Conservation (phyloP, 1,140 invertebrate genomes). For the Aricia agestis region DNA sequence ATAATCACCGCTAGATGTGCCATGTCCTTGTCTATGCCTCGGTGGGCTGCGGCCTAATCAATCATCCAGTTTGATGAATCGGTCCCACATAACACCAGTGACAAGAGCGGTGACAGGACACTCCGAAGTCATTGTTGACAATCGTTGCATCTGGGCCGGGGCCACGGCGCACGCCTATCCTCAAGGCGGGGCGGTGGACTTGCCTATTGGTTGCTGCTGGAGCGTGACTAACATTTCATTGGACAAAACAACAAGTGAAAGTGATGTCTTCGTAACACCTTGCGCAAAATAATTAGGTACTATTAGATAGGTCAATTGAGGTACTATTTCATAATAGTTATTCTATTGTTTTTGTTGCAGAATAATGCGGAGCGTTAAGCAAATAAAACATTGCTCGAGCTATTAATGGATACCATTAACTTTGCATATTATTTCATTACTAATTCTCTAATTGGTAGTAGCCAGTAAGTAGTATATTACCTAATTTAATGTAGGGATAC, state of each 20-base stretch:
- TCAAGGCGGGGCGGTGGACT: conserved; percentile 58
- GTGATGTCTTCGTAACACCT: conserved; percentile 57
- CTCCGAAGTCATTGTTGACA: neutral
- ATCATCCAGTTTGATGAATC: neutral
- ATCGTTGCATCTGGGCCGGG: conserved; percentile 40
- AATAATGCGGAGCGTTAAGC: neutral
- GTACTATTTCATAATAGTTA: conserved; percentile 30
- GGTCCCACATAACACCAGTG: neutral
- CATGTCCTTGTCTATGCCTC: too few relatives aligned
- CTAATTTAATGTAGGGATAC: too few relatives aligned
- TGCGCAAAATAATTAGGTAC: conserved; percentile 54
- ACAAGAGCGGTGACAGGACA: neutral
- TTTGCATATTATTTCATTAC: neutral
- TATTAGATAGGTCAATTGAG: conserved; percentile 43
- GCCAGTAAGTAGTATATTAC: too few relatives aligned
- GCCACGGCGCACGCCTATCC: conserved; percentile 56
- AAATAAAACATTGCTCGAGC: conserved; percentile 2
- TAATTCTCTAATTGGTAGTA: too few relatives aligned
- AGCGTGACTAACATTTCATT: conserved; percentile 70
- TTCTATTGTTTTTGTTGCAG: conserved; percentile 26
- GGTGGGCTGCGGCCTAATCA: neutral
- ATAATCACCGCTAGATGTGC: neutral
- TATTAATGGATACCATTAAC: neutral
- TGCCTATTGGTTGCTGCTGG: conserved; percentile 65
- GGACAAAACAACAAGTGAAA: conserved; percentile 64